Base-by-base conservation (phyloP, 2,888 invertebrate genomes). In the Entomobrya proxima region DNA sequence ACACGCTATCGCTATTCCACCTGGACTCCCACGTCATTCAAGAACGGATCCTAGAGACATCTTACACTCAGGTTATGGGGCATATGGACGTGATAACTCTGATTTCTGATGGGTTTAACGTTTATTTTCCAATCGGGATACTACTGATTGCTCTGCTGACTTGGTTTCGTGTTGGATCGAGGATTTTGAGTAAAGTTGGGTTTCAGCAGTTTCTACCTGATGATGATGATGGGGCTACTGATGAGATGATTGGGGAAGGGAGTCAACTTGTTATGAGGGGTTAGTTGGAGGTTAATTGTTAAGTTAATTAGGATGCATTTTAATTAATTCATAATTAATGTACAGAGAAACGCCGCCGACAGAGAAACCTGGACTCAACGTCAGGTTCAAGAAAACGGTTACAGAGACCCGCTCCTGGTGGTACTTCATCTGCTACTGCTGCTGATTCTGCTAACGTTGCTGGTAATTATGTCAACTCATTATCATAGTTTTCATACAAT, bases 31-130 rank as follows among this genome's bases (percentile, higher is more conserved):
- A 98, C 91, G 95, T 98, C 78, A 97, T 97, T 86, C 95, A 95
- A 90, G 93, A 94, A 89, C 94, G 94, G 89, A 93, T 96, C 58
- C 93, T 95, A 92, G 88, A 97, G 93, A 99, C 99, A 0, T 95
- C 96, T 90, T 99, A 99, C 91, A 99, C 99, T 0, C 96, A 96
- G 94, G 95, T 98, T 90, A 99, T 99, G 99, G 99, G 99, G 0
- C 99, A 99, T 92, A 97, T 99, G 98, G 98, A 99, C 92, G 98
- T 99, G 0, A 95, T 99, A 80, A 96, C 96, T 35, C 97, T 99
- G 87, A 96, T 99, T 89, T 96, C 98, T 0, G 96, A 98, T 92
- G 99, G 99, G 9, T 99, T 99, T 93, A 99, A 99, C 93, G 96
- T 99, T 80, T 99, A 99, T 93, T 98, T 99, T 92, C 99, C 99